Base-by-base conservation (phyloP, 2,888 invertebrate species). In the Drosophila stalkeri region DNA sequence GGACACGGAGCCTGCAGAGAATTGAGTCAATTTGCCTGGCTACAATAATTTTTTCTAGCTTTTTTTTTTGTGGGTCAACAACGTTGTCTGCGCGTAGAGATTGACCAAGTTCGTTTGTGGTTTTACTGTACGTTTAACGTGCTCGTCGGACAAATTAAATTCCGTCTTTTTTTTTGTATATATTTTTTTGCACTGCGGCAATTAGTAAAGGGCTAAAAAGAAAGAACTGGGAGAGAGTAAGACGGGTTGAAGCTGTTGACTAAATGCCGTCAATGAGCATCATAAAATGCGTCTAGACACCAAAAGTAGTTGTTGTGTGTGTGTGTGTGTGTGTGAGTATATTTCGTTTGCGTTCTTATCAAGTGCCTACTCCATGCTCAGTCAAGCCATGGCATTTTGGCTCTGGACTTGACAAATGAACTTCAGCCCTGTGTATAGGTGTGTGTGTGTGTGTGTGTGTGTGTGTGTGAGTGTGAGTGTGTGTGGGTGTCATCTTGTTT, bases 221-320 rank as follows among this genome's bases (percentile, higher is more conserved):
- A 35, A n/a, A 16, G 27, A 23, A n/a, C n/a, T n/a, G n/a, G n/a
- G 12, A 37, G 14, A 16, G 37, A 16, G n/a, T 2, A 16, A 39
- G 16, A 31, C 8, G 41, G 18, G 31, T 12, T 37, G 39, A 23
- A 41, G 37, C 33, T 39, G 39, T 23, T 39, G 16, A 16, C 12
- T 71, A 64, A 46, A 16, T 16, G 46, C 23, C 16, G 14, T 46
- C 46, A 46, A 46, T 46, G 46, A 46, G 46, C 46, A 46, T 59
- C 72, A 77, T 84, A 72, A 81, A 77, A 73, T 67, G 71, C 39
- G 84, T 86, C 85, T 89, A 89, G 85, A 86, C 89, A 49, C 41
- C 41, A 74, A 61, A 62, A 54, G 56, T 61, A 23, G 23, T 54
- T 54, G 20, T 3, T 49, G 27, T 18, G 18, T n/a, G n/a, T n/a